Percentiles rank a stretch among this genome's conserved stretches.
These are phyloP conservation scores for Ochropleura leucogaster DNA, from an alignment of 2,888 invertebrate genomes.

Conservation along the genomic window DNA sequence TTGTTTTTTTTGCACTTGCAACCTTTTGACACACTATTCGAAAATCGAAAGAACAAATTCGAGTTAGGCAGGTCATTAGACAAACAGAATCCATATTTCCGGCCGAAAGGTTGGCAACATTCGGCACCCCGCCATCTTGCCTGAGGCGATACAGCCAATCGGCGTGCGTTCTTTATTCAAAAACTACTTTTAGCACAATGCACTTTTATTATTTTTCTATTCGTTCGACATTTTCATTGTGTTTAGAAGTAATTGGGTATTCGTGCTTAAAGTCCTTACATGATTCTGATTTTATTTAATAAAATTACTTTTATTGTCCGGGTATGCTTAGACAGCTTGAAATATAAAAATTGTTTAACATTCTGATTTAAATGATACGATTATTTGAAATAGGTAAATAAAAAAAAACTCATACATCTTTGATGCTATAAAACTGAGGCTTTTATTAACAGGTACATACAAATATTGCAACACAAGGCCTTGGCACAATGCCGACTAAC, in stretches of 20 bases:
- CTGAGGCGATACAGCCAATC: slow-evolving; percentile 86
- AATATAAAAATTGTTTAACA: not conserved
- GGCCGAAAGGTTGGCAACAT: slow-evolving; percentile 82
- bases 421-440: not conserved
- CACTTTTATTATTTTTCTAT: slow-evolving; percentile 79
- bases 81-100: slow-evolving; percentile 87
- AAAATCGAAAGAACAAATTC: slow-evolving; percentile 65
- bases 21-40: slow-evolving; percentile 42
- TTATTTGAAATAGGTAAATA: not conserved
- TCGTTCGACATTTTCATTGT: slow-evolving; percentile 77
- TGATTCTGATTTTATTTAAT: slow-evolving; percentile 38
- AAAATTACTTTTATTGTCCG: slow-evolving; percentile 24
- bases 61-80: slow-evolving; percentile 81
- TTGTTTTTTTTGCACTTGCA: slow-evolving; percentile 32
- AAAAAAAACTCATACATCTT: not conserved
- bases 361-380: not conserved
- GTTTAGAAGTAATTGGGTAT: slow-evolving; percentile 77
- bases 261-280: slow-evolving; percentile 40
- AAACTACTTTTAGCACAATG: slow-evolving; percentile 79
- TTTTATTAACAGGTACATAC: not conserved
- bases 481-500: too few species aligned
- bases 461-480: too few species aligned
- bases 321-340: not conserved
- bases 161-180: slow-evolving; percentile 84
- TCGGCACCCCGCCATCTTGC: slow-evolving; percentile 88